Evolutionary conservation across 2,888 invertebrate species (phyloP).

Genomic region (Bellardia bayeri): DNA sequence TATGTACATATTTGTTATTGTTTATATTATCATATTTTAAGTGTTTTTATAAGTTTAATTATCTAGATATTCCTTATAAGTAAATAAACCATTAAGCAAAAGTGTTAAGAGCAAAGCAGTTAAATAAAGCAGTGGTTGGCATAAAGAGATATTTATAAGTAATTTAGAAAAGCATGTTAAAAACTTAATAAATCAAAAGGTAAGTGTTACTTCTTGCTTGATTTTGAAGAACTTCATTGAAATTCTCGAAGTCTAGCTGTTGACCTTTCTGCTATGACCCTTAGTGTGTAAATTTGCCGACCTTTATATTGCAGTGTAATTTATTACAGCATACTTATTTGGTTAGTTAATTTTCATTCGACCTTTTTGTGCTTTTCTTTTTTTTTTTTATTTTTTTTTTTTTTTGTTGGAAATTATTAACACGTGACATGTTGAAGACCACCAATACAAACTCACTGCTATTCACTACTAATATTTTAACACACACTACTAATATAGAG

Average conservation of each 20-base stretch:
- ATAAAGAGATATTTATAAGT: too few relatives aligned
- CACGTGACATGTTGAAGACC: slow-evolving; percentile 2
- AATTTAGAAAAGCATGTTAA: too few relatives aligned
- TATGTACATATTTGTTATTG: neutral
- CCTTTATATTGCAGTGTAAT: too few relatives aligned
- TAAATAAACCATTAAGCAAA: slow-evolving; percentile 40
- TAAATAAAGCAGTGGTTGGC: too few relatives aligned
- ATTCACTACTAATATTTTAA: neutral
- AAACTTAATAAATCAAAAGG: too few relatives aligned
- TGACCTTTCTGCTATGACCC: too few relatives aligned
- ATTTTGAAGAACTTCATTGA: too few relatives aligned
- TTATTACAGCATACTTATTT: slow-evolving; percentile 7
- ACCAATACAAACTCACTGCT: neutral
- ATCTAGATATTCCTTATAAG: slow-evolving; percentile 31
- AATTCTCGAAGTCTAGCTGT: too few relatives aligned
- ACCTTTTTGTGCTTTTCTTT: neutral
- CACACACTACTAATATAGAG: neutral
- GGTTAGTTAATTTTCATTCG: neutral
- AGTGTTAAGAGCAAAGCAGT: neutral
- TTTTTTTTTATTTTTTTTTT: neutral
- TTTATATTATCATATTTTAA: slow-evolving; percentile 24
- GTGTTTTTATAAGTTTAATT: slow-evolving; percentile 48
- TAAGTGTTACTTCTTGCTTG: too few relatives aligned
- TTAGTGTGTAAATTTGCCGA: too few relatives aligned
- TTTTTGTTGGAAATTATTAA: slow-evolving; percentile 23